Evolutionary conservation across 1,140 invertebrate genomes (phyloP), one percentile per base, ranked within the genome.

Genomic region (Agrypnia vestita): DNA sequence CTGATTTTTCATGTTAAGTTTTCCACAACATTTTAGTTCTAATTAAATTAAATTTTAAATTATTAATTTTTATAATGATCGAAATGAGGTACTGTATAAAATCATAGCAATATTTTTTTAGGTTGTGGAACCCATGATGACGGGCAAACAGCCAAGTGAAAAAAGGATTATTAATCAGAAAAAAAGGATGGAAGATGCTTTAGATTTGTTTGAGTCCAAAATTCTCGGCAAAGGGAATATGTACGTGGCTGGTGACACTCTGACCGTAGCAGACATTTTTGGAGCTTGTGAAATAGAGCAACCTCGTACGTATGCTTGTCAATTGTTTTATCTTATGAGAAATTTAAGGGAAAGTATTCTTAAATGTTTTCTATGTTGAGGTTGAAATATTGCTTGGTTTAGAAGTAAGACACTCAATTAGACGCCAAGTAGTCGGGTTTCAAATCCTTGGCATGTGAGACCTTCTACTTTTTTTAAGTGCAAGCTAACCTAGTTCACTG

Each of bases 261-360:
- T 90, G 3, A 93, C 92, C 6, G 92, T 96, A 10, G 95, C 96
- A 43, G 96, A 97, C 89, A 86, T 97, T 71, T 89, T 96, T 74
- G 95, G 92, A 0, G 92, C 92, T n/a, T 96, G 94, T 85, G 96
- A 97, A 90, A 88, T 97, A 17, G 95, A 97, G 87, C 96, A 97
- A 89, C 92, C 95, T 53, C 90, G 94, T 96, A 86, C 92, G 90
- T 88, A n/a, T 21, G 1, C 25, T 61, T 55, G 6, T 6, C 25
- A 72, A 1, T 19, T 15, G 4, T 11, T 61, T 51, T 1, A 8
- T 51, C 49, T 51, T 51, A 19, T 61, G 3, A 61, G 59, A n/a
- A 61, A 17, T 19, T 17, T n/a, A 6, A 3, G 17, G 3, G 21
- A 10, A 13, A 51, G n/a, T 12, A 8, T 15, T 35, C 25, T 35